These are phyloP conservation scores for Hypolimnas misippus DNA, from an alignment of 2,888 invertebrate species.

Conservation along the genomic window DNA sequence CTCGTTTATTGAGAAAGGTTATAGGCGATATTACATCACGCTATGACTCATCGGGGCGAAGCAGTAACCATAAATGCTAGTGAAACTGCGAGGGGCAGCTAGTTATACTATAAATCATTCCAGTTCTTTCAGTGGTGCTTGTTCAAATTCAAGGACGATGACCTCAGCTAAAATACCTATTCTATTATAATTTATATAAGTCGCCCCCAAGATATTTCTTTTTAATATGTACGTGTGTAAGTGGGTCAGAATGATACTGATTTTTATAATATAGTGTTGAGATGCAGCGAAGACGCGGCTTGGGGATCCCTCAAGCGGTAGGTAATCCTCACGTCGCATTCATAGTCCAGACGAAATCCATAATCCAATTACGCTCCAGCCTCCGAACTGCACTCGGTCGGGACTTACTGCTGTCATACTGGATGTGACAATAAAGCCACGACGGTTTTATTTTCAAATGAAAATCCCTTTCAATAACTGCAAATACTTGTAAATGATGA, in stretches of 20 bases:
- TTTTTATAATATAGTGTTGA: constrained; percentile 15
- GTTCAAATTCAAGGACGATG: too few relatives aligned
- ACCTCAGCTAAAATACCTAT: too few relatives aligned
- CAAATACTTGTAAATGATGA: background rate
- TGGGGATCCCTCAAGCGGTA: constrained; percentile 40
- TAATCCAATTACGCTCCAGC: constrained; percentile 71
- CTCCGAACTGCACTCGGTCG: constrained; percentile 39
- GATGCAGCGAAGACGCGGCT: constrained; percentile 37
- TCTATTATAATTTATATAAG: too few relatives aligned
- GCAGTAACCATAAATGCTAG: too few relatives aligned
- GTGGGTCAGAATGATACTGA: constrained; percentile 6
- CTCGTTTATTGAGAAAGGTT: too few relatives aligned
- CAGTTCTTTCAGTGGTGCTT: too few relatives aligned
- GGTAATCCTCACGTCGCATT: constrained; percentile 71
- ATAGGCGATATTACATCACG: too few relatives aligned
- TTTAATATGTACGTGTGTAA: too few relatives aligned
- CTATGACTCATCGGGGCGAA: too few relatives aligned
- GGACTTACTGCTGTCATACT: constrained; percentile 43
- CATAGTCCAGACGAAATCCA: constrained; percentile 77
- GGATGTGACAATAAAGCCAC: constrained; percentile 37
- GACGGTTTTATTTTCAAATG: background rate
- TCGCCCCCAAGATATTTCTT: too few relatives aligned
- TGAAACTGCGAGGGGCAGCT: too few relatives aligned
- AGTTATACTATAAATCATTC: too few relatives aligned
- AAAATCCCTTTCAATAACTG: background rate